These are phyloP conservation scores for Neolamprologus hecqui DNA, from an alignment of 2,113 vertebrate species.

Conservation along the genomic window DNA sequence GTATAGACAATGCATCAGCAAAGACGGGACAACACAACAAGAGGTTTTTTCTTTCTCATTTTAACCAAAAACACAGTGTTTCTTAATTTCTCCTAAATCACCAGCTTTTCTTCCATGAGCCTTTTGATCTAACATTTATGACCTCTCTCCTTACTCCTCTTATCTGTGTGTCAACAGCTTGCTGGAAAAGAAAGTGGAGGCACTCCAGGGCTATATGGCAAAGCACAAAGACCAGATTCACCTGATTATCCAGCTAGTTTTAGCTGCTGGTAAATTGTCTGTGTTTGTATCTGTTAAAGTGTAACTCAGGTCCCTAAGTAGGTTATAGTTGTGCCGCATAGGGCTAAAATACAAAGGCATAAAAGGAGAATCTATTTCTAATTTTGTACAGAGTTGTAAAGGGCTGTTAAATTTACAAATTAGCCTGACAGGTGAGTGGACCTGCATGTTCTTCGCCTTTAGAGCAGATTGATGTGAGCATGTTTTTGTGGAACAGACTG, in stretches of 20 bases:
- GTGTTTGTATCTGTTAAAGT: not conserved
- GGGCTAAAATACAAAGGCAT: not conserved
- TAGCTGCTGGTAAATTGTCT: conserved; percentile 70
- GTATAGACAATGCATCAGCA: not conserved
- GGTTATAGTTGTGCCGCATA: not conserved
- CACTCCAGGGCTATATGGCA: conserved; percentile 41
- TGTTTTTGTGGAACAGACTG: not conserved
- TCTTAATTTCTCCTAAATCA: not conserved
- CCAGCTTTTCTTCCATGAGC: not conserved
- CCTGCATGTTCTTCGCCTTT: not conserved
- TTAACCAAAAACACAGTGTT: not conserved
- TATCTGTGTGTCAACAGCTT: conserved; percentile 44
- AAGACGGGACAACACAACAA: not conserved
- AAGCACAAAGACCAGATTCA: conserved; percentile 61
- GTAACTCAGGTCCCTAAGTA: not conserved
- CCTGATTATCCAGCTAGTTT: conserved; percentile 48
- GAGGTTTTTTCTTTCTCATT: not conserved
- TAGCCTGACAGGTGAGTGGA: not conserved
- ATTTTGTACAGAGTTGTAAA: not conserved
- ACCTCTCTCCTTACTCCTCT: not conserved
- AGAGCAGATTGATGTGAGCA: not conserved
- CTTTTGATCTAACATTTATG: not conserved
- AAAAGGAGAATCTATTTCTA: not conserved
- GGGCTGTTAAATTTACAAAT: not conserved
- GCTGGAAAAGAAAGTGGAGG: conserved; percentile 66